Evolutionary conservation across 2,888 invertebrate genomes (phyloP).

Genomic region (Lymantria monacha): DNA sequence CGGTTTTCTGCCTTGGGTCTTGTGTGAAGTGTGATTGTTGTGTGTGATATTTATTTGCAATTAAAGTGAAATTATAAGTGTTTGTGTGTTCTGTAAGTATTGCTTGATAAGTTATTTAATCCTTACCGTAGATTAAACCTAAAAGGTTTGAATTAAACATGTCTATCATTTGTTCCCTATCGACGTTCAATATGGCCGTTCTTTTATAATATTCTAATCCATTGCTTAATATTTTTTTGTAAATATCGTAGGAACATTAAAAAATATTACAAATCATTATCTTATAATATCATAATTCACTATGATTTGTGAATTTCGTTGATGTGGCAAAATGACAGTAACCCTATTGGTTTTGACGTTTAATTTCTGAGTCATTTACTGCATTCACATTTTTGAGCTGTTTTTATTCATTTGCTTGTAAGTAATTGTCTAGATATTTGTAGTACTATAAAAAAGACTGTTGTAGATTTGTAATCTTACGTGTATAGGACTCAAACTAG

Average conservation of each 20-base stretch:
- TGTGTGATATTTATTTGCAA: conserved; percentile 65
- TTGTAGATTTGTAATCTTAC: not conserved
- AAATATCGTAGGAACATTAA: not conserved
- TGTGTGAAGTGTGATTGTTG: conserved; percentile 71
- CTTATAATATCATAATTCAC: conserved; percentile 6
- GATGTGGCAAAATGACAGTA: conserved; percentile 79
- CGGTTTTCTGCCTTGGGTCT: conserved; percentile 79
- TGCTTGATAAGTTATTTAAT: conserved; percentile 12
- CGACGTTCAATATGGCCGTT: conserved; percentile 80
- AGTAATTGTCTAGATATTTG: conserved; percentile 9
- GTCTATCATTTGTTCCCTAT: conserved; percentile 38
- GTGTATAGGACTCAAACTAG: not conserved
- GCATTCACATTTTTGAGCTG: conserved; percentile 31
- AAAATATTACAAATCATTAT: not conserved
- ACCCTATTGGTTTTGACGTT: conserved; percentile 69
- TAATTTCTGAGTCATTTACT: conserved; percentile 71
- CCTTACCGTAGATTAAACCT: conserved; percentile 15
- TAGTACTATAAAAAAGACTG: not conserved
- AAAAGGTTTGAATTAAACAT: conserved; percentile 15
- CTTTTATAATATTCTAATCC: conserved; percentile 46
- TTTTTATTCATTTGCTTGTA: conserved; percentile 16
- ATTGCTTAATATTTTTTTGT: not conserved
- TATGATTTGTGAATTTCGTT: conserved; percentile 46
- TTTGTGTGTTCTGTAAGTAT: conserved; percentile 73
- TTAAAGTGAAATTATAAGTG: conserved; percentile 63